phyloP scores from a whole-genome alignment of 1,140 invertebrate genomes.

The Drosophila pallidifrons region DNA sequence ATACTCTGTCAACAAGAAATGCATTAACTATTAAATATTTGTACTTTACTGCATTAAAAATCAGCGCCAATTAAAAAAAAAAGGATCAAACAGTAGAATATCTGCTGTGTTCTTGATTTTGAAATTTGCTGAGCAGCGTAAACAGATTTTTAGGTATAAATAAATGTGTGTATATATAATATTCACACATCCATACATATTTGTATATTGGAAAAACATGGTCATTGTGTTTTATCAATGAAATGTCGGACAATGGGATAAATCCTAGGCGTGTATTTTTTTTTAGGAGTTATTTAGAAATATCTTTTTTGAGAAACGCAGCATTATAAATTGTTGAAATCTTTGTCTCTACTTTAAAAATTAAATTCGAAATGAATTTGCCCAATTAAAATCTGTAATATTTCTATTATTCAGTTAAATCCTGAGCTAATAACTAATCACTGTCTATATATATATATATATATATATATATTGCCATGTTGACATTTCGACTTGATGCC shows the following conservation, averaged over 20 bases:
- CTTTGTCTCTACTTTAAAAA: too few relatives aligned
- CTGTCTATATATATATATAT: too few relatives aligned
- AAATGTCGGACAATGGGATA: slow-evolving; percentile 20
- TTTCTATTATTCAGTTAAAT: not conserved
- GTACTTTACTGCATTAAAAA: not conserved
- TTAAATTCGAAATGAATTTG: too few relatives aligned
- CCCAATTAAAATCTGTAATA: not conserved
- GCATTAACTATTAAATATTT: slow-evolving; percentile 10
- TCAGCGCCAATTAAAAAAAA: slow-evolving; percentile 23
- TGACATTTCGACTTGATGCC: slow-evolving; percentile 40
- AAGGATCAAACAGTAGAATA: slow-evolving; percentile 1
- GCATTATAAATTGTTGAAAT: too few relatives aligned
- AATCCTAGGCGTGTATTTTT: not conserved
- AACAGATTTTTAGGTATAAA: slow-evolving; percentile 33
- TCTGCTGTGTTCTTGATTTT: slow-evolving; percentile 22
- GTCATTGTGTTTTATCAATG: slow-evolving; percentile 69
- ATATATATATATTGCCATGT: not conserved
- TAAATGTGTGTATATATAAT: slow-evolving; percentile 18
- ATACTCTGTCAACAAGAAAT: slow-evolving; percentile 54
- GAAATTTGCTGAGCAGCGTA: slow-evolving; percentile 38
- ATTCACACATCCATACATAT: slow-evolving; percentile 2
- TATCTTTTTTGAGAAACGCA: too few relatives aligned
- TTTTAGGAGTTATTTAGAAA: not conserved
- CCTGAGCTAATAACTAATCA: too few relatives aligned
- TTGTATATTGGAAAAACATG: slow-evolving; percentile 46